Conservation (phyloP, 23 tunicate genomes). For the Trididemnum nubilum region DNA sequence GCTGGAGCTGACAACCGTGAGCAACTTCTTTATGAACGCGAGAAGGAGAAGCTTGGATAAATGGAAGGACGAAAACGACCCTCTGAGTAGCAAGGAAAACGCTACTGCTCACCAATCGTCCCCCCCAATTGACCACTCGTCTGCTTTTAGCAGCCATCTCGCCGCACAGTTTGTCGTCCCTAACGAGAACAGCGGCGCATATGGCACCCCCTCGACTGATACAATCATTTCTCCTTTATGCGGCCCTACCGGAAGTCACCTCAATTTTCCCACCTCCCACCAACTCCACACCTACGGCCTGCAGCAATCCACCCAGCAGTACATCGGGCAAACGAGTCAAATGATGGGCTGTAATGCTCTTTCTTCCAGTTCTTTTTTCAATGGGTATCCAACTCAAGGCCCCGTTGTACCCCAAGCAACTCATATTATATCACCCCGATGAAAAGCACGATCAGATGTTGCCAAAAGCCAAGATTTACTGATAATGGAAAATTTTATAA, state of each 20-base stretch:
- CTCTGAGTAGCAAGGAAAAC: slow-evolving; percentile 7
- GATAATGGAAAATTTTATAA: too few species aligned
- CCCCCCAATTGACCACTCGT: neutral
- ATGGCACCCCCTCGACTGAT: slow-evolving; percentile 5
- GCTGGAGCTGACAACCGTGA: slow-evolving; percentile 89
- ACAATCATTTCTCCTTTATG: slow-evolving; percentile 14
- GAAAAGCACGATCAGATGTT: too few species aligned
- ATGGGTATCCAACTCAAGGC: slow-evolving; percentile 1
- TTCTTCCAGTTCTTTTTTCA: slow-evolving; percentile 25
- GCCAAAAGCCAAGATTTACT: too few species aligned
- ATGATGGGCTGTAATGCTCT: slow-evolving; percentile 41
- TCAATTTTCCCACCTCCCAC: slow-evolving; percentile 50
- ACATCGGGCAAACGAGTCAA: slow-evolving; percentile 29
- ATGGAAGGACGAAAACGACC: slow-evolving; percentile 85
- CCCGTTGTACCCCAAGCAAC: neutral
- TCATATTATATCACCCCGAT: slow-evolving; percentile 13
- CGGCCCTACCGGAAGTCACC: slow-evolving; percentile 21
- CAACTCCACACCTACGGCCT: slow-evolving; percentile 44
- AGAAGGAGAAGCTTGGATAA: slow-evolving; percentile 89
- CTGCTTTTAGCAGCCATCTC: slow-evolving; percentile 3
- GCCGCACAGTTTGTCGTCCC: neutral
- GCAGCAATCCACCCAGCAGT: slow-evolving; percentile 43
- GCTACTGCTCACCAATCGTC: neutral
- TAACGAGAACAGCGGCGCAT: slow-evolving; percentile 8
- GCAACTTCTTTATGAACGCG: slow-evolving; percentile 99